Conservation (phyloP, 2,888 invertebrate species). For the Automeris io region DNA sequence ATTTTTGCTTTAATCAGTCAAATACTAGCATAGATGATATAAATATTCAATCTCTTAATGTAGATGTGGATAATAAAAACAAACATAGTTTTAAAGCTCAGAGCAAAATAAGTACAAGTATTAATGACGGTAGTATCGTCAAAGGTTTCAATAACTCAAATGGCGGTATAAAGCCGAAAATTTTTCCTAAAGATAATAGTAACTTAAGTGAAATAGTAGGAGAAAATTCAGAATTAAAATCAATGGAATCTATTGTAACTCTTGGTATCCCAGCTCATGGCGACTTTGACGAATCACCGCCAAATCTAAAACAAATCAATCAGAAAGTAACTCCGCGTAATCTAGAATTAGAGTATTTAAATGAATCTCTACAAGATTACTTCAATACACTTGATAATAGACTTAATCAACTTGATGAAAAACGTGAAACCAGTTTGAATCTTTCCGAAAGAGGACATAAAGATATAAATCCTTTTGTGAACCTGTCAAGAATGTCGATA, state of each 20-base stretch:
- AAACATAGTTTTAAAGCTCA: not conserved
- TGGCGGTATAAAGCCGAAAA: not conserved
- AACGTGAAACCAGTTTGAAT: not conserved
- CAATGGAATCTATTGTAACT: constrained; percentile 41
- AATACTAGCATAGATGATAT: constrained; percentile 27
- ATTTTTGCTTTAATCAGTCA: constrained; percentile 30
- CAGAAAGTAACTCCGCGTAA: constrained; percentile 32
- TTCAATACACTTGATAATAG: constrained; percentile 26
- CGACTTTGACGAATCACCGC: constrained; percentile 43
- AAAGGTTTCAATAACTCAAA: not conserved
- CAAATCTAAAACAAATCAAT: constrained; percentile 25
- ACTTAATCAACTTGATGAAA: not conserved
- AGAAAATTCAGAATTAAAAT: constrained; percentile 16
- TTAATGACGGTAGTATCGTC: not conserved
- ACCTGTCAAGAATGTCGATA: constrained; percentile 24
- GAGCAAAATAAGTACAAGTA: not conserved
- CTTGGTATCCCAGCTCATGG: constrained; percentile 53
- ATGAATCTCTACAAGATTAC: constrained; percentile 34
- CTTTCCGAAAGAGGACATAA: not conserved
- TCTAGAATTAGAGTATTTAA: constrained; percentile 36
- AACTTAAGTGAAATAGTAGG: not conserved
- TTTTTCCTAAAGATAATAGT: constrained; percentile 4
- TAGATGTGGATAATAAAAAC: constrained; percentile 23
- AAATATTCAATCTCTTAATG: constrained; percentile 33
- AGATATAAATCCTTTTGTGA: constrained; percentile 25